phyloP scores from a whole-genome alignment of 2,113 vertebrate species.

The Atractosteus spatula region DNA sequence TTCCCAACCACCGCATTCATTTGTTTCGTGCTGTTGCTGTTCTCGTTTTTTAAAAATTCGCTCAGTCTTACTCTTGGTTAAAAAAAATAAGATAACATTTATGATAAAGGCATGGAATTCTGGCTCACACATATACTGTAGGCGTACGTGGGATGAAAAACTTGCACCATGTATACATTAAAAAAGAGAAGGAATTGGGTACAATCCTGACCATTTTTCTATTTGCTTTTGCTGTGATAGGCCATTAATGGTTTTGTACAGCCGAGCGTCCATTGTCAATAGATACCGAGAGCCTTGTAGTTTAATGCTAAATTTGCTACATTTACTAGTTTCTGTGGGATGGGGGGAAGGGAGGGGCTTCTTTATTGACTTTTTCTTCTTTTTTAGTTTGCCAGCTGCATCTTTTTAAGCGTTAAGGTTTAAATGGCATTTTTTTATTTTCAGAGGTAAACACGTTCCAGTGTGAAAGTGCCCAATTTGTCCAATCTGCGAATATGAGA shows the following conservation, averaged over 20 bases:
- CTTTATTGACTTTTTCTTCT: background rate
- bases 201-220: background rate
- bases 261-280: conserved; percentile 1
- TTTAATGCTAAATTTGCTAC: conserved; percentile 8
- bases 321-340: background rate
- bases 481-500: background rate
- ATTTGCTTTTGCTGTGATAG: background rate
- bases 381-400: background rate
- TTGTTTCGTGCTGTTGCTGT: conserved; percentile 5
- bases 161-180: no score
- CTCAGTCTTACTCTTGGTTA: no score
- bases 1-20: conserved; percentile 5
- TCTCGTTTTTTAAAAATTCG: background rate
- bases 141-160: background rate
- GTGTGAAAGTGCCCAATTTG: background rate
- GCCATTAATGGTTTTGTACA: conserved; percentile 3
- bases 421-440: conserved; percentile 12
- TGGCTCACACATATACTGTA: background rate
- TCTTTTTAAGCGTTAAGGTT: background rate
- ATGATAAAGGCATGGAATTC: no score
- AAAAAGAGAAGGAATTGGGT: no score
- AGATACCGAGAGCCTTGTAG: conserved; percentile 14
- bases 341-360: background rate
- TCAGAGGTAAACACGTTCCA: background rate
- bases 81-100: no score